Conservation (phyloP, 2,888 invertebrate species). For the Balanococcus diminutus region DNA sequence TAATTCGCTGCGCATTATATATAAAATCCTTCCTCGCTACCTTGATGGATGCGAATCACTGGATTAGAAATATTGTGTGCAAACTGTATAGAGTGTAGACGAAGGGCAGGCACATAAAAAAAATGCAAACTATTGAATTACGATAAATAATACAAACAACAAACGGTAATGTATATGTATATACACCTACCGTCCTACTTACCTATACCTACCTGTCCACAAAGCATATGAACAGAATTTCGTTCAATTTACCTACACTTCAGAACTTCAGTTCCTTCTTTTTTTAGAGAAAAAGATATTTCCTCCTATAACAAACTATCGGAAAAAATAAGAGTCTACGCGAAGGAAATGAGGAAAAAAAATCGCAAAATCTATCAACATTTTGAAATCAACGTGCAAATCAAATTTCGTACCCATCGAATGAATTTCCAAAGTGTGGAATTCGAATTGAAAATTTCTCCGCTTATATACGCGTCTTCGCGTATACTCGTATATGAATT, state of each 20-base stretch:
- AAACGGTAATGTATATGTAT: not conserved
- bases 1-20: conserved; percentile 7
- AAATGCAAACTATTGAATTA: not conserved
- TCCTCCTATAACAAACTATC: not conserved
- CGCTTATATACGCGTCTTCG: not conserved
- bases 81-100: not conserved
- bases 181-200: not conserved
- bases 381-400: not conserved
- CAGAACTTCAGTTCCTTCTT: not conserved
- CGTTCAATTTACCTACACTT: not conserved
- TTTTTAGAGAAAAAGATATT: not conserved
- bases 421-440: not conserved
- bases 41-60: conserved; percentile 40
- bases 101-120: not conserved
- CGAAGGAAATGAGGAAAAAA: not conserved
- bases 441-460: conserved; percentile 10
- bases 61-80: conserved; percentile 2
- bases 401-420: conserved; percentile 6
- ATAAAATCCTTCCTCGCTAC: conserved; percentile 30
- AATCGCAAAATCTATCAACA: not conserved
- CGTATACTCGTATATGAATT: not conserved
- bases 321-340: not conserved
- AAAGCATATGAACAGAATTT: not conserved
- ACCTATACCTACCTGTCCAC: no score
- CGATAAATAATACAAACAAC: not conserved